These are phyloP conservation scores for Sandelia bainsii DNA, from an alignment of 2,797 vertebrate genomes.

Conservation along the genomic window DNA sequence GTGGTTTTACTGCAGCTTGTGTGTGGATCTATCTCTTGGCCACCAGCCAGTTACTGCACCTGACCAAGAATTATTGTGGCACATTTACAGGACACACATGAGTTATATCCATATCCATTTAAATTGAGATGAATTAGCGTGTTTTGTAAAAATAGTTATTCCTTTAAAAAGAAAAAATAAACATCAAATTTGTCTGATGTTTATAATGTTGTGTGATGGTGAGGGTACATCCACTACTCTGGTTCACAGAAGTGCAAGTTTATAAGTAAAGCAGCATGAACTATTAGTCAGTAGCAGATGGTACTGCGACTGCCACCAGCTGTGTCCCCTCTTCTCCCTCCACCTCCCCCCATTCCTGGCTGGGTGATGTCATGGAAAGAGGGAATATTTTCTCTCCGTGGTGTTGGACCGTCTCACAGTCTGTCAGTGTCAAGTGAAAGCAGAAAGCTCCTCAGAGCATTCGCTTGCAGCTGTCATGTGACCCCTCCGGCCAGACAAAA, in stretches of 20 bases:
- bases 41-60: not conserved
- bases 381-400: slow-evolving; percentile 87
- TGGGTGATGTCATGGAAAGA: slow-evolving; percentile 94
- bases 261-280: slow-evolving; percentile 87
- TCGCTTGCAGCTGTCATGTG: slow-evolving; percentile 88
- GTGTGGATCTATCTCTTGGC: not conserved
- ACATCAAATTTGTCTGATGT: slow-evolving; percentile 49
- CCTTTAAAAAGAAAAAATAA: slow-evolving; percentile 1
- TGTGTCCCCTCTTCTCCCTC: slow-evolving; percentile 84
- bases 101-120: not conserved
- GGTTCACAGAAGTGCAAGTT: slow-evolving; percentile 81
- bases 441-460: slow-evolving; percentile 84
- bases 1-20: not conserved
- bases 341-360: slow-evolving; percentile 77
- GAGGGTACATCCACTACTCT: slow-evolving; percentile 58
- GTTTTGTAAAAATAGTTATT: slow-evolving; percentile 24
- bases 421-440: slow-evolving; percentile 88
- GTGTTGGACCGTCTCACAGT: slow-evolving; percentile 85
- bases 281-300: slow-evolving; percentile 93
- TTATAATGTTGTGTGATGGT: slow-evolving; percentile 42
- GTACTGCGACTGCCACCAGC: slow-evolving; percentile 93
- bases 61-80: not conserved
- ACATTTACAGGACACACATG: no score
- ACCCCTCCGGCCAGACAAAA: slow-evolving; percentile 84
- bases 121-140: not conserved